These are phyloP conservation scores for Drosophila kambysellisi DNA, from an alignment of 2,888 invertebrate species.

Conservation along the genomic window DNA sequence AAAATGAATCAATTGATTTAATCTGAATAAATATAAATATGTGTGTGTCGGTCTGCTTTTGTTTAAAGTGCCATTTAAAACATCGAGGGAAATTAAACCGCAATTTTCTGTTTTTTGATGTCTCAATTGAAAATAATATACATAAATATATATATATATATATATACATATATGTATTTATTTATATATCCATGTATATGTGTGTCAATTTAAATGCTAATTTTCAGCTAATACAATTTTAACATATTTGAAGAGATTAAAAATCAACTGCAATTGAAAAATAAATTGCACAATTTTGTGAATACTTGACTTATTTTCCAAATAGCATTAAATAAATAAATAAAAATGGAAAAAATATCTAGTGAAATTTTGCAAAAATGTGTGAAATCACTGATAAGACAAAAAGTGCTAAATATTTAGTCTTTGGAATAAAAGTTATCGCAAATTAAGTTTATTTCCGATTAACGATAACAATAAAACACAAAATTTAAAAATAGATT, in stretches of 20 bases:
- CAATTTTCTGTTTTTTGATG: slow-evolving; percentile 16
- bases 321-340: too few relatives aligned
- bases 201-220: slow-evolving; percentile 28
- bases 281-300: neutral
- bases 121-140: slow-evolving; percentile 29
- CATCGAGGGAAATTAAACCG: slow-evolving; percentile 21
- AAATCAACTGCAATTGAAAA: slow-evolving; percentile 9
- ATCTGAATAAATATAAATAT: slow-evolving; percentile 16
- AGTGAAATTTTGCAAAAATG: neutral
- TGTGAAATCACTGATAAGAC: neutral
- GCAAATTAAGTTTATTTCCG: neutral
- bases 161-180: neutral
- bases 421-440: neutral
- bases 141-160: slow-evolving; percentile 38
- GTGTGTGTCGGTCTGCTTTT: slow-evolving; percentile 6
- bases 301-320: neutral
- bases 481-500: neutral
- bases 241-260: slow-evolving; percentile 16
- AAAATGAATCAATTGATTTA: slow-evolving; percentile 56
- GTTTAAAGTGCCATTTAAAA: slow-evolving; percentile 23
- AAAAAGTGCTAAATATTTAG: neutral
- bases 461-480: neutral
- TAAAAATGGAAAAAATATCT: neutral
- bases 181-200: neutral
- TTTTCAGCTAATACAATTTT: slow-evolving; percentile 67